Base-by-base conservation (phyloP, 2,113 vertebrate genomes). In the Osmerus eperlanus region DNA sequence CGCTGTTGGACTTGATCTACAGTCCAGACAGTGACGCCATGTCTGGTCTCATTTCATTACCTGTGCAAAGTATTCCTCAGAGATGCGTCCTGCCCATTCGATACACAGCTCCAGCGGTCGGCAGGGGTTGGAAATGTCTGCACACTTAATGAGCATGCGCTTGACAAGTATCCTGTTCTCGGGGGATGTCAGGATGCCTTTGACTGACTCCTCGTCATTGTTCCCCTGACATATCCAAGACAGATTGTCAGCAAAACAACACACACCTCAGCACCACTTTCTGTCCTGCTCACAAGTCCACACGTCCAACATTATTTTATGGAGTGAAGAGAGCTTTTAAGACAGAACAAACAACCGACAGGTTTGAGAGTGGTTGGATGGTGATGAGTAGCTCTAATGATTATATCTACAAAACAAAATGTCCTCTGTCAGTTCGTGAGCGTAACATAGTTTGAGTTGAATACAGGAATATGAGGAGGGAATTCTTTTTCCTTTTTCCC, bases 11-110 rank as follows among this genome's bases (percentile, higher is more conserved):
- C n/a, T 58, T 5, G 51, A 60, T 65, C 58, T 16, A 53, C 56
- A 65, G 64, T 54, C 75, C 68, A 71, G 6, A n/a, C 14, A 4
- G 29, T 3, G 32, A 14, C 73, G n/a, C 16, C 70, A 19, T 65
- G 25, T 36, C 36, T 68, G 4, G 14, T 32, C 60, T 64, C 3
- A 4, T 25, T 19, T 3, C 18, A 70, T 90, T 79, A 97, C 97
- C 96, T 99, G 97, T 85, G 95, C 94, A 87, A 99, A 99, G 75
- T 99, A 99, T 75, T 99, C 97, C 79, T 99, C 96, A 0, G 97
- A 99, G 86, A 99, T 99, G 72, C 97, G 95, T 0, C 95, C 95
- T 0, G 97, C 96, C 97, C 97, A 99, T 80, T 99, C 95, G 16
- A 99, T 94, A 4, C 95, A 99, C 68, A 96, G 92, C 58, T 96